Percentiles rank a stretch among this genome's conserved stretches.
These are phyloP conservation scores for Phytoseiulus persimilis DNA, from an alignment of 2,888 invertebrate species.

Conservation along the genomic window DNA sequence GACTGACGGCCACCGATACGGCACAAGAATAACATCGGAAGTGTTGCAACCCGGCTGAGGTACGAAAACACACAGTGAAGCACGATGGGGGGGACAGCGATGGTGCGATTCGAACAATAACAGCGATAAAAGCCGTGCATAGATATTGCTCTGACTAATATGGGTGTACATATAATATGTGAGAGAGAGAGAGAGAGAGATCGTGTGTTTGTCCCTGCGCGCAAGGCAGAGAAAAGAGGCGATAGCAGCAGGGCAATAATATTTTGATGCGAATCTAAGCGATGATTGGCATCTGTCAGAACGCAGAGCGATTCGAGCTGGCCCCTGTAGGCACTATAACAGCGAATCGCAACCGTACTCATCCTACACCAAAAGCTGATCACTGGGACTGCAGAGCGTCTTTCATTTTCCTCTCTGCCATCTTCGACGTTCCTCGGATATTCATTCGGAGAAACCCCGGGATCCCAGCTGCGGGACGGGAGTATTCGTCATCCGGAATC, in stretches of 20 bases:
- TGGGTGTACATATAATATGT: neutral
- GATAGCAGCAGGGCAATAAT: neutral
- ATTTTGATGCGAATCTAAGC: neutral
- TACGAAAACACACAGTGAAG: neutral
- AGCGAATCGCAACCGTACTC: neutral
- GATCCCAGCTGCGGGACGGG: too few species aligned
- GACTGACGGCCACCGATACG: neutral
- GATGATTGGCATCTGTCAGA: conserved; percentile 5
- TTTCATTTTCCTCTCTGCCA: neutral
- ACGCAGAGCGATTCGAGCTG: neutral
- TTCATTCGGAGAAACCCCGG: too few species aligned
- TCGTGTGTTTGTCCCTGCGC: neutral
- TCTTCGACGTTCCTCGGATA: too few species aligned
- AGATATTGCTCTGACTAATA: neutral
- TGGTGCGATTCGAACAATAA: neutral
- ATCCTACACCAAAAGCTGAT: neutral
- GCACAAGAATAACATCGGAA: neutral
- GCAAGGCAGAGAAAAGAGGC: neutral
- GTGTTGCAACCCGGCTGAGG: neutral
- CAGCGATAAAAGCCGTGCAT: neutral
- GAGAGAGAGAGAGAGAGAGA: neutral
- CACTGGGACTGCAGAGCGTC: neutral
- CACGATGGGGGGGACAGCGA: neutral
- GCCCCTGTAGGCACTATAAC: neutral
- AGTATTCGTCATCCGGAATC: too few species aligned